Conservation (phyloP, 2,797 vertebrate genomes). For the Megaceryle alcyon region DNA sequence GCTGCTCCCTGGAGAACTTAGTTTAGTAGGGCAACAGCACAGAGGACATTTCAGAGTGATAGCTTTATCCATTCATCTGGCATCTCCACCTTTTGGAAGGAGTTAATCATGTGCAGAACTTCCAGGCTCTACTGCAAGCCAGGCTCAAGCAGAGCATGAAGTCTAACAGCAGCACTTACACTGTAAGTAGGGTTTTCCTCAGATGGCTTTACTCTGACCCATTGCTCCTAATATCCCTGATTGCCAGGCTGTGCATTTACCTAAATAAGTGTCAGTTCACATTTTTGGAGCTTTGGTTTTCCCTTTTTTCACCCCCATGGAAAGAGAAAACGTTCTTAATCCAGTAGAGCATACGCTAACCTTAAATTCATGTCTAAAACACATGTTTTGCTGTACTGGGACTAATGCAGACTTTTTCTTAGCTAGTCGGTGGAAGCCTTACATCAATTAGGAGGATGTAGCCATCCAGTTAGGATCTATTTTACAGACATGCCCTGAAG, state of each 20-base stretch:
- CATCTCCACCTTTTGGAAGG: not conserved
- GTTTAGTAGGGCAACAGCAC: not conserved
- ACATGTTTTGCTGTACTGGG: not conserved
- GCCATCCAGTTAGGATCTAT: not conserved
- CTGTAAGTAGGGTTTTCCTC: not conserved
- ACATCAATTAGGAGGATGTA: not conserved
- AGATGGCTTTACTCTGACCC: not conserved
- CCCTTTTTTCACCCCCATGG: rapidly evolving
- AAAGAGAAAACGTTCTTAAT: not conserved
- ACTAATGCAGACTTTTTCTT: not conserved
- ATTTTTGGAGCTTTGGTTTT: not conserved
- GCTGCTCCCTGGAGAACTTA: not conserved
- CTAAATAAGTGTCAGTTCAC: not conserved
- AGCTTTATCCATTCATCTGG: not conserved
- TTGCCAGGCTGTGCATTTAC: not conserved
- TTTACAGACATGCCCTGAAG: not conserved
- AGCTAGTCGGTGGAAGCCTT: not conserved
- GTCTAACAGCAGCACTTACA: not conserved
- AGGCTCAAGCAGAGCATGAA: not conserved
- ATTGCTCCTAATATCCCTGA: not conserved
- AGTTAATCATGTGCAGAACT: not conserved
- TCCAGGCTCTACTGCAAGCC: not conserved
- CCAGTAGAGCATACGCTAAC: not conserved
- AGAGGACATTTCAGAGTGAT: not conserved
- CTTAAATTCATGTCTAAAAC: not conserved